Conservation (phyloP, 2,113 vertebrate genomes). For the Megaceryle torquata region DNA sequence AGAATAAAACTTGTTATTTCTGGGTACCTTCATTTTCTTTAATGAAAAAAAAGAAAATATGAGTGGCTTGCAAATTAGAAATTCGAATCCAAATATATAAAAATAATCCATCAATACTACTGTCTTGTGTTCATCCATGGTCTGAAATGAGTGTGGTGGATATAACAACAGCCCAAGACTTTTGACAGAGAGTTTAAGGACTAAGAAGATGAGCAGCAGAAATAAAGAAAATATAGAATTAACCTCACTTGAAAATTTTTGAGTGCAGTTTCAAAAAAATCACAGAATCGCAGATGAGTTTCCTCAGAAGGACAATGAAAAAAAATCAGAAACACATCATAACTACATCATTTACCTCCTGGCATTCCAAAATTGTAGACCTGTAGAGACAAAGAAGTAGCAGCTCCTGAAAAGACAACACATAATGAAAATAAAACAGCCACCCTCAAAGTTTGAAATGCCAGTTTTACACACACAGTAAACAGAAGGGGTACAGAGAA, state of each 20-base stretch:
- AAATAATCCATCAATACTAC: neutral
- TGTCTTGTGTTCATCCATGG: neutral
- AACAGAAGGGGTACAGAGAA: neutral
- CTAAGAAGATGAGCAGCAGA: neutral
- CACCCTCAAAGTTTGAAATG: neutral
- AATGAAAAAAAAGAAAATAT: neutral
- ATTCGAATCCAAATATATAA: neutral
- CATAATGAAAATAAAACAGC: accelerated
- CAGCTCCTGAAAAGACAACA: neutral
- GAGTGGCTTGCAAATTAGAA: neutral
- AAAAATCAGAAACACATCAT: neutral
- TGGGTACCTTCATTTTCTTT: neutral
- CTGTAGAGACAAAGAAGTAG: neutral
- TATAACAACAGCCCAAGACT: neutral
- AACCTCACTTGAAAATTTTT: neutral
- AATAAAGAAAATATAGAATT: neutral
- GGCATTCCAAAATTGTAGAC: neutral
- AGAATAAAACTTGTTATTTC: neutral
- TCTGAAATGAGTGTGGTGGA: neutral
- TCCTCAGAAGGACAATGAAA: neutral
- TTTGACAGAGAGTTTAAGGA: neutral
- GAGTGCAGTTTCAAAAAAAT: neutral
- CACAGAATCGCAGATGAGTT: no score
- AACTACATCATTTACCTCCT: neutral
- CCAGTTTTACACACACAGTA: no score